A percentile compares a stretch with the other conserved stretches of the same genome.
Conservation (phyloP, 92 coral and sea anemone species). For the Porites cylindrica region DNA sequence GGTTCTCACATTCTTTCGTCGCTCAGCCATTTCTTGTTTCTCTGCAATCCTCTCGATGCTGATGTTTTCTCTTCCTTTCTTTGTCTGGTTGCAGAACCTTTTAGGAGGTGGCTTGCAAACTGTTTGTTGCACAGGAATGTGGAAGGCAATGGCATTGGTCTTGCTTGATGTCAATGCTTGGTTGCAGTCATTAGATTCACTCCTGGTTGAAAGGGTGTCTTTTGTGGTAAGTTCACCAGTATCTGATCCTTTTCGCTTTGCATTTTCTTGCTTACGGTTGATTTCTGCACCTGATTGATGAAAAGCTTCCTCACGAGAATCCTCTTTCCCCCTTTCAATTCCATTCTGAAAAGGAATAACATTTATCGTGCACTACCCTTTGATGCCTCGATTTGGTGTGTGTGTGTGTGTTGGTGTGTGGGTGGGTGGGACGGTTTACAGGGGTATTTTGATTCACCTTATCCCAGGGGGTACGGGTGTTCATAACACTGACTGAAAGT, state of each 20-base stretch:
- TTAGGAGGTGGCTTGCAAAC: conserved; percentile 67
- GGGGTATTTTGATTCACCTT: background rate
- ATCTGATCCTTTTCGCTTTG: conserved; percentile 20
- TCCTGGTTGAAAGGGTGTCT: background rate
- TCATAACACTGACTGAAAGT: background rate
- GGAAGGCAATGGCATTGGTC: conserved; percentile 62
- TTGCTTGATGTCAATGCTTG: conserved; percentile 27
- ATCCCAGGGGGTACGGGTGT: too few relatives aligned
- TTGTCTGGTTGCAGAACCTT: conserved; percentile 44
- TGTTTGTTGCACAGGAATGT: conserved; percentile 61
- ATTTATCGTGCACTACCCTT: background rate
- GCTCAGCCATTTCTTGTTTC: conserved; percentile 76
- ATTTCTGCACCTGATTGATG: conserved; percentile 1
- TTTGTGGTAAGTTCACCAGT: background rate
- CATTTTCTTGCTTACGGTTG: conserved; percentile 11
- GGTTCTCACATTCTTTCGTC: conserved; percentile 70
- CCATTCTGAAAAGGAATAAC: conserved; percentile 27
- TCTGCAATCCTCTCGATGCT: conserved; percentile 64
- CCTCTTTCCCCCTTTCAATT: conserved; percentile 10
- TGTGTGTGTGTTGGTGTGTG: too few relatives aligned
- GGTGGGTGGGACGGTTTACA: too few relatives aligned
- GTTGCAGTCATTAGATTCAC: background rate
- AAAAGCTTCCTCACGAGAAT: background rate
- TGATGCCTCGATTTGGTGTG: too few relatives aligned
- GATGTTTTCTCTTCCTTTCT: conserved; percentile 24